Evolutionary conservation across 2,888 invertebrate genomes (phyloP).

Genomic region (Neria commutata): DNA sequence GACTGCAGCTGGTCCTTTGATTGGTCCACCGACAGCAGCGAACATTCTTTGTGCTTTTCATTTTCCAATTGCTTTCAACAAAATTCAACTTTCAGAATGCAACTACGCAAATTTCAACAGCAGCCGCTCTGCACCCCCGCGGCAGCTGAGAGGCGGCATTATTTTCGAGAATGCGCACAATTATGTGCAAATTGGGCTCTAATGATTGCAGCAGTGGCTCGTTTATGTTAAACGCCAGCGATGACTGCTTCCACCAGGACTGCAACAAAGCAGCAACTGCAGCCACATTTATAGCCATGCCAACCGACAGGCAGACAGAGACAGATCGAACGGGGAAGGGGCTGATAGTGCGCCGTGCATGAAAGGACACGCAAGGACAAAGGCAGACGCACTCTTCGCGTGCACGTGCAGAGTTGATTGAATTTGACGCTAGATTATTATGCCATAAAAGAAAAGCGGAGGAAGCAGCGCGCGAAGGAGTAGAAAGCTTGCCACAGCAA

Average conservation of each 20-base stretch:
- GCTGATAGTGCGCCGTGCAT: no score
- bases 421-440: not conserved
- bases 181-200: conserved; percentile 38
- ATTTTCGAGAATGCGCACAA: not conserved
- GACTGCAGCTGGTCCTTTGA: no score
- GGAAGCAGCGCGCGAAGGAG: not conserved
- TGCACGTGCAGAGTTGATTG: not conserved
- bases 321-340: no score
- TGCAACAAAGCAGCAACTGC: not conserved
- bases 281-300: no score
- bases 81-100: not conserved
- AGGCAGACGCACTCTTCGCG: not conserved
- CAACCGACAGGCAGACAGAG: not conserved
- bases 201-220: conserved; percentile 51
- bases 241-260: conserved; percentile 34
- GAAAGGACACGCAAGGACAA: not conserved
- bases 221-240: conserved; percentile 55
- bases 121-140: no score
- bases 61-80: not conserved
- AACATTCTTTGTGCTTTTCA: no score
- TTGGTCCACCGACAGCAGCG: no score
- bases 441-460: not conserved
- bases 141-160: no score
- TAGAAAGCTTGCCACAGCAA: no score
- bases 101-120: not conserved